Conservation (phyloP, 2,797 vertebrate species). For the Gymnopithys bicolor region DNA sequence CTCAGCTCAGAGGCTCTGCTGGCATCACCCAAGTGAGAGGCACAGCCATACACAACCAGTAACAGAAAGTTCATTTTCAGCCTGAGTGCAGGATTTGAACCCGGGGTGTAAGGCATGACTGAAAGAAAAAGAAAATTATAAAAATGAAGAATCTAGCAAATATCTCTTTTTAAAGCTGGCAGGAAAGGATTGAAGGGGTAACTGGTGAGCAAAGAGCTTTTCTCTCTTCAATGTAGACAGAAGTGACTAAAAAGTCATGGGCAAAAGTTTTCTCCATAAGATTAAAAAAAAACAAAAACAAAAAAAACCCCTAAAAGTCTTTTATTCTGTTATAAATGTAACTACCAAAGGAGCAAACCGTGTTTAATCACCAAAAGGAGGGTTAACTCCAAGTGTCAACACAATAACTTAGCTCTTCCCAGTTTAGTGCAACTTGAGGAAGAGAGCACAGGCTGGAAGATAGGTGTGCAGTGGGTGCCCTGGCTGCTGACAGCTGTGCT, state of each 20-base stretch:
- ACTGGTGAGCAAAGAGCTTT: neutral
- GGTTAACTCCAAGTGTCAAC: neutral
- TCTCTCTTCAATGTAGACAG: neutral
- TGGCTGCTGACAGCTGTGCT: neutral
- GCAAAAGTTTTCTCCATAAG: neutral
- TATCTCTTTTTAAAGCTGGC: neutral
- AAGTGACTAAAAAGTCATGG: neutral
- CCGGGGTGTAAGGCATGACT: rapidly evolving
- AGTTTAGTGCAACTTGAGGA: neutral
- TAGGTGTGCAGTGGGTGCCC: neutral
- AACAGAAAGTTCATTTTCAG: neutral
- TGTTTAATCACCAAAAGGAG: neutral
- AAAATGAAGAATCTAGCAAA: neutral
- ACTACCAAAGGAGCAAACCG: neutral
- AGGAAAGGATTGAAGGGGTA: neutral
- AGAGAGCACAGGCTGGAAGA: neutral
- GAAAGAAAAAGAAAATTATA: neutral
- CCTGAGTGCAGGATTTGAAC: neutral
- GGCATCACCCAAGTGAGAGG: neutral
- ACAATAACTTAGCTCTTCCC: neutral
- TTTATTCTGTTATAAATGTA: neutral
- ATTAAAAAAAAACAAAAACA: no score
- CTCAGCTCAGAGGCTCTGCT: neutral
- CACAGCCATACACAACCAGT: neutral
- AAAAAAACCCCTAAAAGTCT: neutral